Evolutionary conservation across 2,888 invertebrate species (phyloP).

Genomic region (Poecilobothrus nobilitatus): DNA sequence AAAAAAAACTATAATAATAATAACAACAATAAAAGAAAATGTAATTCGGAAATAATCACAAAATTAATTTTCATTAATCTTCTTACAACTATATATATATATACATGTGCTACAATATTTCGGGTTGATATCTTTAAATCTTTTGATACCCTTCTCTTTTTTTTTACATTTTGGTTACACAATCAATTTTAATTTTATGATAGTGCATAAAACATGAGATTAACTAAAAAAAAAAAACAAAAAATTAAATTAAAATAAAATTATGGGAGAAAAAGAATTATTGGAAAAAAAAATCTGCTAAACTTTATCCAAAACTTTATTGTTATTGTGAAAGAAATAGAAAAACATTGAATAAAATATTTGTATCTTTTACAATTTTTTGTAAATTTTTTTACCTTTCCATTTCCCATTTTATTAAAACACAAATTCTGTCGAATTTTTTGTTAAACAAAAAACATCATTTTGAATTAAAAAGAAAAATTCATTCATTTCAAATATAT

Average conservation of each 20-base stretch:
- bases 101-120: background rate
- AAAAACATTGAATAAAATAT: too few relatives aligned
- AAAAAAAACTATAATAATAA: background rate
- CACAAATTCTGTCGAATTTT: background rate
- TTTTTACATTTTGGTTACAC: background rate
- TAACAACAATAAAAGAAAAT: too few relatives aligned
- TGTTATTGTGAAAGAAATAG: background rate
- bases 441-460: background rate
- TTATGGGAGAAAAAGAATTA: too few relatives aligned
- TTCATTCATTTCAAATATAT: too few relatives aligned
- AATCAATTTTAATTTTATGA: background rate
- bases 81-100: background rate
- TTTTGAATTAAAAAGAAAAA: background rate
- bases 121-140: background rate
- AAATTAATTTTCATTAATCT: conserved; percentile 3
- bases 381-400: background rate
- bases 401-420: too few relatives aligned
- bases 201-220: conserved; percentile 3
- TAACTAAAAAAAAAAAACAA: background rate
- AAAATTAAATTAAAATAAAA: too few relatives aligned
- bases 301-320: background rate
- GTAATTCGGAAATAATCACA: background rate
- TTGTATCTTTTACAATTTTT: background rate
- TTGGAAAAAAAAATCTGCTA: background rate
- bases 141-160: background rate